Evolutionary conservation across 2,888 invertebrate genomes (phyloP), one percentile per base, ranked within the genome.

Genomic region (Dioctria linearis): DNA sequence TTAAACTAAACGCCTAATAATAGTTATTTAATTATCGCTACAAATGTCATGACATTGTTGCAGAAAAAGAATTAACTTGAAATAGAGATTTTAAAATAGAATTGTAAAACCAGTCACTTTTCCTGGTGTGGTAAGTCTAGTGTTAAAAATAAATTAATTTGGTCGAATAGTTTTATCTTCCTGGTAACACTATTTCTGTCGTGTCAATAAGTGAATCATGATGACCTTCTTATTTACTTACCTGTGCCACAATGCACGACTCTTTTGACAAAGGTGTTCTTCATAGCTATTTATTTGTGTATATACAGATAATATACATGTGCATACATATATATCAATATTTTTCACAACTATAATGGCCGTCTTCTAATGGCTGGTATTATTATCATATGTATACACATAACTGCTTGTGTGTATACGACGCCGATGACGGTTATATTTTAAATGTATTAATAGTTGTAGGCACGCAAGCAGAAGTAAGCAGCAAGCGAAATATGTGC

Each of bases 191-290:
- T 54, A 54, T 54, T 4, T 8, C 54, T 11, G 25, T 25, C 25
- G 25, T 2, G 25, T 25, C 25, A 25, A 25, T 11, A 25, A 51
- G 11, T 54, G 39, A 69, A 51, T 69, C 69, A 69, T 69, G 25
- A 25, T 25, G 69, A 69, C 69, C 69, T 69, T 69, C 46, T 67
- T 25, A 25, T 46, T 54, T 69, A 69, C 57, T 73, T 73, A 73
- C 73, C 73, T 73, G 73, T 73, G 59, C 73, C 40, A 37, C 57
- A 39, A 57, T 54, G n/a, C 9, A 49, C 49, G 69, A 67, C 73
- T 73, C n/a, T 9, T 54, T 57, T 13, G 13, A 54, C n/a, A 73
- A 73, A 73, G 73, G 73, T 73, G 73, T 73, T 54, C 13, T 66
- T 39, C 9, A 39, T 65, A 2, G 25, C 25, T 25, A 25, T 42